These are phyloP conservation scores for Hippoglossus hippoglossus DNA, from an alignment of 2,797 vertebrate genomes.

Conservation along the genomic window DNA sequence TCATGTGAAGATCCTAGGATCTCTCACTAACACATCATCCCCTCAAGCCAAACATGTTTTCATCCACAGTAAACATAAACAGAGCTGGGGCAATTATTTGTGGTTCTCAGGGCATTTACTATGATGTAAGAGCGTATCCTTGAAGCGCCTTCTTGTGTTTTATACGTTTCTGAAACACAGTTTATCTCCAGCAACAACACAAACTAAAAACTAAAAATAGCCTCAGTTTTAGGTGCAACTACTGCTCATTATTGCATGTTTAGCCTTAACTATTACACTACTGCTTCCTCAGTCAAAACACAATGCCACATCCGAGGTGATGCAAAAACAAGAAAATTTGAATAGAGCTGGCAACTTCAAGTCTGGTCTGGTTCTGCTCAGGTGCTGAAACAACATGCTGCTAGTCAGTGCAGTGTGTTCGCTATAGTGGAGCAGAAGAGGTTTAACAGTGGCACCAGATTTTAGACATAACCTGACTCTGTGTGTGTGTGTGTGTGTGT, in stretches of 20 bases:
- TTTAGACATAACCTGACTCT: constrained; percentile 24
- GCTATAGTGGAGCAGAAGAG: constrained; percentile 43
- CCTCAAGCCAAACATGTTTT: constrained; percentile 21
- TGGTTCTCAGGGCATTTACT: constrained; percentile 38
- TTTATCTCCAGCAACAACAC: constrained; percentile 30
- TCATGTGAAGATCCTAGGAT: constrained; percentile 17
- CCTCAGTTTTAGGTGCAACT: constrained; percentile 49
- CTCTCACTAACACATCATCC: constrained; percentile 4
- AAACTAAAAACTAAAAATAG: constrained; percentile 47
- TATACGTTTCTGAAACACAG: constrained; percentile 8
- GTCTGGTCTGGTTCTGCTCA: constrained; percentile 25
- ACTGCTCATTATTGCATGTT: constrained; percentile 57
- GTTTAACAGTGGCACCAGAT: neutral
- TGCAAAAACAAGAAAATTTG: constrained; percentile 64
- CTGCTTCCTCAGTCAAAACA: constrained; percentile 48
- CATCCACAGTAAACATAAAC: constrained; percentile 38
- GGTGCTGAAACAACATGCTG: constrained; percentile 33
- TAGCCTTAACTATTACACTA: constrained; percentile 42
- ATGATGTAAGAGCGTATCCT: constrained; percentile 15
- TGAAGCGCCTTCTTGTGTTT: constrained; percentile 4
- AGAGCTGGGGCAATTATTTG: constrained; percentile 47
- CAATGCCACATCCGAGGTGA: constrained; percentile 57
- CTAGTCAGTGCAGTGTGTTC: constrained; percentile 20
- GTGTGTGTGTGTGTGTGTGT: too few species aligned
- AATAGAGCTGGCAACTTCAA: constrained; percentile 27